phyloP scores from a whole-genome alignment of 2,888 invertebrate species.

The Xylota sylvarum region DNA sequence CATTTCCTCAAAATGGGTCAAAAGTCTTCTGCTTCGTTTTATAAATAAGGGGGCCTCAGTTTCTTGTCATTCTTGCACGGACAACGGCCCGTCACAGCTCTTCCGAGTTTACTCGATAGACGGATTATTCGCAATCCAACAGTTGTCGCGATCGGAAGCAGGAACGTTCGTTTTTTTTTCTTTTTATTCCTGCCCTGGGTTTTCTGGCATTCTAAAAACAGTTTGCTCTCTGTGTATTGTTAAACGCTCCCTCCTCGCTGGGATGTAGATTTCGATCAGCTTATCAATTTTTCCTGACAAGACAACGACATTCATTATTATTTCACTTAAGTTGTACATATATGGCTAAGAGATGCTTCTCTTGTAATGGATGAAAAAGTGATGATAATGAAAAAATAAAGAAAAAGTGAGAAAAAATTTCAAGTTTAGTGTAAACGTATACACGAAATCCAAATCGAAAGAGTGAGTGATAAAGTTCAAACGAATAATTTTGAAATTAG shows the following conservation, averaged over 20 bases:
- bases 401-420: constrained; percentile 38
- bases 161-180: constrained; percentile 62
- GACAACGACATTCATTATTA: constrained; percentile 61
- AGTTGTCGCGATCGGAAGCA: constrained; percentile 84
- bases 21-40: constrained; percentile 82
- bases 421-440: constrained; percentile 21
- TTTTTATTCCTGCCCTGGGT: constrained; percentile 39
- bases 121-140: constrained; percentile 84
- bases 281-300: constrained; percentile 61
- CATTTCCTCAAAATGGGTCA: constrained; percentile 84
- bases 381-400: constrained; percentile 47
- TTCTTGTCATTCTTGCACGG: constrained; percentile 78
- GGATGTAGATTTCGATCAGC: constrained; percentile 47
- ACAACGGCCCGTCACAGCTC: constrained; percentile 78
- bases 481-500: constrained; percentile 66
- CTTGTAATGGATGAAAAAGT: constrained; percentile 54
- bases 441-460: constrained; percentile 62
- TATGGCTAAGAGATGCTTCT: constrained; percentile 46
- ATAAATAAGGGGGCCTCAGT: constrained; percentile 74
- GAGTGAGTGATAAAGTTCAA: constrained; percentile 71
- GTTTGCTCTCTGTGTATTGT: constrained; percentile 1
- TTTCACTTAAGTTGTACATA: constrained; percentile 36
- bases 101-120: constrained; percentile 77
- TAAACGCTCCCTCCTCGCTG: constrained; percentile 10
- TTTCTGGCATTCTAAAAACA: neutral